Percentiles rank a stretch among this genome's conserved stretches.
These are phyloP conservation scores for Onychostoma macrolepis DNA, from an alignment of 2,113 vertebrate species.

Conservation along the genomic window DNA sequence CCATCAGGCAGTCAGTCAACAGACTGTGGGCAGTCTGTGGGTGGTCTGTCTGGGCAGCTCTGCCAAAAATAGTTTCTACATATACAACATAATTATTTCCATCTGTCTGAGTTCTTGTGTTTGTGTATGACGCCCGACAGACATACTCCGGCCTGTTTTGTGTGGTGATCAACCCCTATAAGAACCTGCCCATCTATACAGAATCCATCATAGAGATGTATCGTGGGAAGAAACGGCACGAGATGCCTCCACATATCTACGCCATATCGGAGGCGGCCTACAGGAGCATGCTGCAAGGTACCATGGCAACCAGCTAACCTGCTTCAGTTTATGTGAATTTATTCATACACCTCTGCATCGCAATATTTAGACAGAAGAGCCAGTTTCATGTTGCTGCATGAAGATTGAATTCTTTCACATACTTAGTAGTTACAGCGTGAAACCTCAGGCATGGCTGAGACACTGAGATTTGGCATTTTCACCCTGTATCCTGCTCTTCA, in stretches of 20 bases:
- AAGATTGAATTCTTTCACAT: not conserved
- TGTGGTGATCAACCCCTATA: slow-evolving; percentile 93
- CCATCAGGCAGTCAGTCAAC: not conserved
- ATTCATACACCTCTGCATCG: slow-evolving; percentile 16
- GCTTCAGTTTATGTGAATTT: slow-evolving; percentile 5
- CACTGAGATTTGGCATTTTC: not conserved
- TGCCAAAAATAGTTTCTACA: not conserved
- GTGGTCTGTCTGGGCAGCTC: slow-evolving; percentile 9
- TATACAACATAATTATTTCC: not conserved
- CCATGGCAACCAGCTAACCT: slow-evolving; percentile 19
- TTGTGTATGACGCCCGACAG: slow-evolving; percentile 66
- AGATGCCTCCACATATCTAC: slow-evolving; percentile 92
- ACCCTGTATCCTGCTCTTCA: not conserved
- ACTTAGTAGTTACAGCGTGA: not conserved
- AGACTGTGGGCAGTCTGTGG: slow-evolving; percentile 5
- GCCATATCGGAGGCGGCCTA: slow-evolving; percentile 91
- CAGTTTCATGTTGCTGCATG: slow-evolving; percentile 10
- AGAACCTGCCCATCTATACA: slow-evolving; percentile 90
- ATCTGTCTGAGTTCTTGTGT: slow-evolving; percentile 47
- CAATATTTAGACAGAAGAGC: not conserved
- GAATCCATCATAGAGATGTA: slow-evolving; percentile 94
- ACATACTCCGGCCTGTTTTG: slow-evolving; percentile 94
- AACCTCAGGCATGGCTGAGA: slow-evolving; percentile 4
- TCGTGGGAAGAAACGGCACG: slow-evolving; percentile 90
- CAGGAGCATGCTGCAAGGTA: slow-evolving; percentile 94